Conservation (phyloP, 2,888 invertebrate species). For the Malthinus seriepunctatus region DNA sequence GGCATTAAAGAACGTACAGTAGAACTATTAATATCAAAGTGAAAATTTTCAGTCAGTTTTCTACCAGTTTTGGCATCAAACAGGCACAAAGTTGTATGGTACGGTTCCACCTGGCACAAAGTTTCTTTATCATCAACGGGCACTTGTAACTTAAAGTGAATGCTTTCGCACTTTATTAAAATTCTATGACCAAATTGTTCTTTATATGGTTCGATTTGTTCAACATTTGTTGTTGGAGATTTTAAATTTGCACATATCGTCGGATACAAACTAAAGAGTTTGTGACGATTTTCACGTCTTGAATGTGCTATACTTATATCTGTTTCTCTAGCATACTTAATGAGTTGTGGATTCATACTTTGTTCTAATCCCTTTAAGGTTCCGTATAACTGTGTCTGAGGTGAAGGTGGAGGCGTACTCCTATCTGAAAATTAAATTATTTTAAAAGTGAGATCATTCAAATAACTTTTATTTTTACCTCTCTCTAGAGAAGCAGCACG, state of each 20-base stretch:
- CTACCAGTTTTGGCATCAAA: slow-evolving; percentile 87
- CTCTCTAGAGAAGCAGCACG: slow-evolving; percentile 69
- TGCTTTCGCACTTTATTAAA: slow-evolving; percentile 79
- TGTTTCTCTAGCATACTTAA: slow-evolving; percentile 88
- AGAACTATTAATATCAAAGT: slow-evolving; percentile 82
- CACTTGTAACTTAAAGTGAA: slow-evolving; percentile 83
- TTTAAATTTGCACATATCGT: slow-evolving; percentile 58
- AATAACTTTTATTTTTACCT: slow-evolving; percentile 41
- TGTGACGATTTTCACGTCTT: slow-evolving; percentile 77
- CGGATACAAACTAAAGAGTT: slow-evolving; percentile 76
- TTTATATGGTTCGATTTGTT: slow-evolving; percentile 71
- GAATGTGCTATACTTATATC: slow-evolving; percentile 83
- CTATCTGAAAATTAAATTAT: slow-evolving; percentile 43
- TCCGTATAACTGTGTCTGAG: slow-evolving; percentile 70
- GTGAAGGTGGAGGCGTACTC: slow-evolving; percentile 63
- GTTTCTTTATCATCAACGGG: slow-evolving; percentile 76
- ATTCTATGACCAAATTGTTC: slow-evolving; percentile 88
- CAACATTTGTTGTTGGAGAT: slow-evolving; percentile 38
- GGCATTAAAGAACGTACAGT: slow-evolving; percentile 65
- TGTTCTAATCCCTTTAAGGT: slow-evolving; percentile 87
- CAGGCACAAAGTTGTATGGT: slow-evolving; percentile 84
- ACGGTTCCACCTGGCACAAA: slow-evolving; percentile 79
- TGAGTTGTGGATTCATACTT: slow-evolving; percentile 89
- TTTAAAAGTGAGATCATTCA: not conserved
- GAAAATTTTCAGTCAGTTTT: slow-evolving; percentile 92